These are phyloP conservation scores for Amblyteles armatorius DNA, from an alignment of 2,888 invertebrate species.

Conservation along the genomic window DNA sequence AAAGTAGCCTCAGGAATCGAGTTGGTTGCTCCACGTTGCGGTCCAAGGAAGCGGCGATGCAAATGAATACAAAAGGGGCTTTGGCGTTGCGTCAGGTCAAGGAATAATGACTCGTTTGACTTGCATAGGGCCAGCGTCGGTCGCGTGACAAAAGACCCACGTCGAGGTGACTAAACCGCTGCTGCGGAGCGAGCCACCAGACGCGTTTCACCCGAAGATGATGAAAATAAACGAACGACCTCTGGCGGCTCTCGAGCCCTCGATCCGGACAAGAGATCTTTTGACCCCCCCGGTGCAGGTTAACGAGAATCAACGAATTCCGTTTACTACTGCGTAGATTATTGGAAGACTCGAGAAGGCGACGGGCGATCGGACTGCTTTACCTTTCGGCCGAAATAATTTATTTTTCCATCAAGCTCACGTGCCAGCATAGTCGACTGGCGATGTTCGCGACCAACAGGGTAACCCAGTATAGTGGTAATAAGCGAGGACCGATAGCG, in stretches of 20 bases:
- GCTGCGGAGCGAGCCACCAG: background rate
- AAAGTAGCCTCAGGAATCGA: slow-evolving; percentile 47
- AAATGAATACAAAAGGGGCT: slow-evolving; percentile 83
- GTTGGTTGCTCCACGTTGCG: slow-evolving; percentile 22
- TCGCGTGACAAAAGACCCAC: slow-evolving; percentile 76
- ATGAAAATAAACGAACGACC: slow-evolving; percentile 17
- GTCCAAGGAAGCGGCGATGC: slow-evolving; percentile 71
- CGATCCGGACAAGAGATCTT: background rate
- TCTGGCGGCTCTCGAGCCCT: background rate
- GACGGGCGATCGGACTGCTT: background rate
- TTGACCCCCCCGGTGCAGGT: background rate
- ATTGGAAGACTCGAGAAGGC: background rate
- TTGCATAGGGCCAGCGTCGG: slow-evolving; percentile 76
- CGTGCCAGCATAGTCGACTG: slow-evolving; percentile 42
- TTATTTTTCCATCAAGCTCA: slow-evolving; percentile 27
- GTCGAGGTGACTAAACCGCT: slow-evolving; percentile 1
- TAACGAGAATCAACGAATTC: slow-evolving; percentile 9
- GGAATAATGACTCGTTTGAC: slow-evolving; percentile 84
- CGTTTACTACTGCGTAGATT: background rate
- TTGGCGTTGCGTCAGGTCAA: slow-evolving; percentile 83
- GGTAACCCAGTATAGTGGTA: slow-evolving; percentile 72
- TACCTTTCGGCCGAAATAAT: background rate
- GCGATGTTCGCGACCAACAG: slow-evolving; percentile 15
- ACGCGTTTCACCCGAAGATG: background rate
- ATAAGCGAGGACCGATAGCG: slow-evolving; percentile 78